phyloP scores from a whole-genome alignment of 2,888 invertebrate species.

The Boloria selene region DNA sequence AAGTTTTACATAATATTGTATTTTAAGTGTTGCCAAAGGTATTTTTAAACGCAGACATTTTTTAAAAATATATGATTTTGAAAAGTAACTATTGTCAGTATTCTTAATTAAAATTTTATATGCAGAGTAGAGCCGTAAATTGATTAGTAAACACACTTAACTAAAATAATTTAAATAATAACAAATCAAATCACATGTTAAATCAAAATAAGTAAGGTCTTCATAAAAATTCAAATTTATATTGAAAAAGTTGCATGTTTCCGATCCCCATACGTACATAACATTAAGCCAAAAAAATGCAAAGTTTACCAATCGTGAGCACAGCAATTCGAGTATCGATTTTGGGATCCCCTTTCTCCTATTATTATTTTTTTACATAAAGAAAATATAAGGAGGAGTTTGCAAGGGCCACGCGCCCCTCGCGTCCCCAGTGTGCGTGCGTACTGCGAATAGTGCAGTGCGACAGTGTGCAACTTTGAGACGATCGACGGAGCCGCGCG shows the following conservation, averaged over 20 bases:
- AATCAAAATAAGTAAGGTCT: too few relatives aligned
- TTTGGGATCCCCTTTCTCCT: conserved; percentile 77
- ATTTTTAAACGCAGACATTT: too few relatives aligned
- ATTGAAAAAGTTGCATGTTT: not conserved
- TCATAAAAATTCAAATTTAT: not conserved
- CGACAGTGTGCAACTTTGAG: conserved; percentile 66
- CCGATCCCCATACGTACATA: conserved; percentile 41
- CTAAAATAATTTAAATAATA: too few relatives aligned
- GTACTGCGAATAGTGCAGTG: conserved; percentile 41
- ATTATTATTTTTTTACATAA: conserved; percentile 81
- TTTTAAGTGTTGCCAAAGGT: too few relatives aligned
- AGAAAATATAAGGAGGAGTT: conserved; percentile 81
- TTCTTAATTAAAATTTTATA: too few relatives aligned
- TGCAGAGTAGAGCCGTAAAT: too few relatives aligned
- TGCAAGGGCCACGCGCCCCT: conserved; percentile 72
- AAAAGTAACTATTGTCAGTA: too few relatives aligned
- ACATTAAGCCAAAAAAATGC: conserved; percentile 28
- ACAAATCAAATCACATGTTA: too few relatives aligned
- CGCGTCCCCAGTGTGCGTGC: conserved; percentile 47
- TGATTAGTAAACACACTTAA: too few relatives aligned
- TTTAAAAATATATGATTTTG: too few relatives aligned
- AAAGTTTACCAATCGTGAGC: conserved; percentile 51
- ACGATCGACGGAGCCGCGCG: conserved; percentile 73
- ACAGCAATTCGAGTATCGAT: conserved; percentile 75
- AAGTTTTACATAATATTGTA: too few relatives aligned